Percentiles rank a stretch among this genome's conserved stretches.
Evolutionary conservation across 2,113 vertebrate genomes (phyloP).

Genomic region (Myrmecophaga tridactyla): DNA sequence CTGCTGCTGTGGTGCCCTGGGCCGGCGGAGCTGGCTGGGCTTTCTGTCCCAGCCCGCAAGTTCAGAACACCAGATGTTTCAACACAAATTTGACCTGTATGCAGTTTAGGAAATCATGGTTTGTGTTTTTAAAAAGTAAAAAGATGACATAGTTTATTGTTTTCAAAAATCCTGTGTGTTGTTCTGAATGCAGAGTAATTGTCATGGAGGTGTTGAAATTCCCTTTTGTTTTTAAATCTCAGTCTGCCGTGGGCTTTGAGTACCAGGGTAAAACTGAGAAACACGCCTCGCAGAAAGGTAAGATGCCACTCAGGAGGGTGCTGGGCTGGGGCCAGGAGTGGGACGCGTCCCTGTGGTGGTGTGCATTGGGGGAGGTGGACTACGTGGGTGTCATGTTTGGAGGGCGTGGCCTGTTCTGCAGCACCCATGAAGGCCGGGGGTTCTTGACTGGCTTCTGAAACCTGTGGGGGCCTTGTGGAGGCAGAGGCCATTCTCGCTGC

Average conservation of each 20-base stretch:
- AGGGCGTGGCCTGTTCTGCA: rapidly evolving
- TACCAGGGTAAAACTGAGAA: constrained; percentile 97
- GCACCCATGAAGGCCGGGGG: rapidly evolving
- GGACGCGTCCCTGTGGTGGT: rapidly evolving
- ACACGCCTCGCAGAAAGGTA: constrained; percentile 98
- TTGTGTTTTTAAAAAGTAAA: too few species aligned
- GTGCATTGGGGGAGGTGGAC: rapidly evolving
- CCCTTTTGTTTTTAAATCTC: neutral
- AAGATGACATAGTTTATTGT: rapidly evolving
- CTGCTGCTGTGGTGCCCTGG: rapidly evolving
- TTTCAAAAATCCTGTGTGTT: rapidly evolving
- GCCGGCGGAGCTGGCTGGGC: rapidly evolving
- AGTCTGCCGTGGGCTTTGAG: constrained; percentile 98
- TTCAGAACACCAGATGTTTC: neutral
- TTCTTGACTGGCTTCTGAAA: rapidly evolving
- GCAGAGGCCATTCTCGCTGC: too few species aligned
- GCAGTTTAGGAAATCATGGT: neutral
- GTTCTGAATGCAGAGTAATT: neutral
- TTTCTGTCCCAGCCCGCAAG: rapidly evolving
- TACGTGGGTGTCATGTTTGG: too few species aligned
- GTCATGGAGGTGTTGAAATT: rapidly evolving
- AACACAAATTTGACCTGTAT: rapidly evolving
- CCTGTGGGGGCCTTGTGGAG: too few species aligned
- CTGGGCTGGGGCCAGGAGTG: neutral
- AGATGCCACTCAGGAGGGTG: neutral